phyloP scores from a whole-genome alignment of 2,113 vertebrate genomes.

The Otocyon megalotis region DNA sequence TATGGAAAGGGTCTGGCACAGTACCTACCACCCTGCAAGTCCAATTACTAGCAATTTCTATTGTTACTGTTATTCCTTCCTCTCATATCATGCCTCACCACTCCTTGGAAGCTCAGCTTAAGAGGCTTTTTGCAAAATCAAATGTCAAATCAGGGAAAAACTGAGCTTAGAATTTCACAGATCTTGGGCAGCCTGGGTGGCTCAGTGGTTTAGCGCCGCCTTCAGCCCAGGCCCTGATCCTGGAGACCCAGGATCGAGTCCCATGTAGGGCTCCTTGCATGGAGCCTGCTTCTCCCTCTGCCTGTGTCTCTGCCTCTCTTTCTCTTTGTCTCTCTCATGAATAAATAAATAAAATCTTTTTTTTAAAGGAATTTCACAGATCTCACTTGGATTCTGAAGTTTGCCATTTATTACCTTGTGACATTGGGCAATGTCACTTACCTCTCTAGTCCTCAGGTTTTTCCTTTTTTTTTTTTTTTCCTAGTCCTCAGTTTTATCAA shows the following conservation, averaged over 20 bases:
- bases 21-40: neutral
- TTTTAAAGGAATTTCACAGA: neutral
- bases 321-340: no score
- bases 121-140: neutral
- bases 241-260: no score
- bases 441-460: neutral
- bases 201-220: no score
- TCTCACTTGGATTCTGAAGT: neutral
- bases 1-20: neutral
- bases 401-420: neutral
- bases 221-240: no score
- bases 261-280: no score
- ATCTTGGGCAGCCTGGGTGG: neutral
- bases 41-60: neutral
- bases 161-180: neutral
- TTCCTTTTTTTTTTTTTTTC: no score
- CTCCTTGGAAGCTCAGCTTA: neutral
- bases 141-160: neutral
- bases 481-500: neutral
- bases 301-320: no score
- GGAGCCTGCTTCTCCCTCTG: no score
- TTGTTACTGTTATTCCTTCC: neutral
- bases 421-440: neutral
- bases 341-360: no score
- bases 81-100: neutral